Evolutionary conservation across 2,797 vertebrate genomes (phyloP).

Genomic region (Notoglanidium macrostoma): DNA sequence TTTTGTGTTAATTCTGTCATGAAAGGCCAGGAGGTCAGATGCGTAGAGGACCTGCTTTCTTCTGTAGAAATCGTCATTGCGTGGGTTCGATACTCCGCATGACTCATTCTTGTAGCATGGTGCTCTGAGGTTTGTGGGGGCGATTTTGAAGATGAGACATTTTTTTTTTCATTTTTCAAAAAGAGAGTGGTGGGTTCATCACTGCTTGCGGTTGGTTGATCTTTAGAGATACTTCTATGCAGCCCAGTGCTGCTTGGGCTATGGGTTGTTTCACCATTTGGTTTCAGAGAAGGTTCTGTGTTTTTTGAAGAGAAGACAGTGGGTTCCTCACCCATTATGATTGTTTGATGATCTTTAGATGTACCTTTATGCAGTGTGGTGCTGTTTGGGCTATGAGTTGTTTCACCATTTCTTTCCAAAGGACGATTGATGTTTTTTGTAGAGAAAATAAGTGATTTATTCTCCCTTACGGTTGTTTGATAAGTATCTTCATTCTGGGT

Average conservation of each 20-base stretch:
- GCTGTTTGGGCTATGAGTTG: slow-evolving; percentile 37
- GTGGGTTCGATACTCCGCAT: not conserved
- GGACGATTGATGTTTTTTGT: not conserved
- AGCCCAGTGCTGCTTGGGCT: not conserved
- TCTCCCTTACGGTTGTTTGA: not conserved
- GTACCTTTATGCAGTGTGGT: not conserved
- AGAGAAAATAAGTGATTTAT: not conserved
- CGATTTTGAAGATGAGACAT: slow-evolving; percentile 23
- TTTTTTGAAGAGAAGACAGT: not conserved
- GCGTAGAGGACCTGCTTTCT: not conserved
- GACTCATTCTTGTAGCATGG: not conserved
- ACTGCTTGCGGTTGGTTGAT: not conserved
- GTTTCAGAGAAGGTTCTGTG: slow-evolving; percentile 32
- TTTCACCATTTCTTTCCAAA: too few species aligned
- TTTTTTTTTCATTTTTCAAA: not conserved
- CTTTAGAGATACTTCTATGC: not conserved
- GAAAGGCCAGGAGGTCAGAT: not conserved
- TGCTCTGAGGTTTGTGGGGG: not conserved
- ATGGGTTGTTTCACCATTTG: slow-evolving; percentile 37
- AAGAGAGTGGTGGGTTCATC: not conserved
- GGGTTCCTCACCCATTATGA: not conserved
- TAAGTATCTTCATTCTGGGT: not conserved
- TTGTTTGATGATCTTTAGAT: not conserved
- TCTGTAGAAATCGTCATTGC: not conserved
- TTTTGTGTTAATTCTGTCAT: not conserved